Percentiles rank a stretch among this genome's conserved stretches.
Conservation (phyloP, 2,797 vertebrate species). For the Chelon labrosus region DNA sequence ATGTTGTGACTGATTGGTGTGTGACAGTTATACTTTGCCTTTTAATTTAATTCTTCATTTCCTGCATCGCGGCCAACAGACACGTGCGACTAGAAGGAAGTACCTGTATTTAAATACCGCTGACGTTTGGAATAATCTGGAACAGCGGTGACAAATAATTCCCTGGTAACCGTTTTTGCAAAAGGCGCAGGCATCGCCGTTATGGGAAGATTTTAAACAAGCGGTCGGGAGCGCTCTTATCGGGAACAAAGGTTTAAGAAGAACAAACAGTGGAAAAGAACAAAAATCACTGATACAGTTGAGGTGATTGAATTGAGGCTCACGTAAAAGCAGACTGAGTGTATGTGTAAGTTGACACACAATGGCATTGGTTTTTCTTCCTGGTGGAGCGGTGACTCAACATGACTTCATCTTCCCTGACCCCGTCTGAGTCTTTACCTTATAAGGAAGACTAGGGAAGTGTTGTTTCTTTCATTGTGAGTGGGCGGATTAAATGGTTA, state of each 20-base stretch:
- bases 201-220: not conserved
- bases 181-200: too few relatives aligned
- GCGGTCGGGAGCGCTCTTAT: not conserved
- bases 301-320: not conserved
- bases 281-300: too few relatives aligned
- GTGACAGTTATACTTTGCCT: too few relatives aligned
- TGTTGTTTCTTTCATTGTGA: not conserved
- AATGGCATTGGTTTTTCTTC: constrained; percentile 11
- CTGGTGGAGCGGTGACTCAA: constrained; percentile 55
- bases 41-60: too few relatives aligned
- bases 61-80: too few relatives aligned
- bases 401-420: constrained; percentile 53
- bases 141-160: too few relatives aligned
- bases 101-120: too few relatives aligned
- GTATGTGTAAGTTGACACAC: not conserved
- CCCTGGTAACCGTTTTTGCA: too few relatives aligned
- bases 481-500: not conserved
- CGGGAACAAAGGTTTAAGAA: not conserved
- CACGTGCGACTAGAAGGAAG: too few relatives aligned
- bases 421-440: constrained; percentile 1
- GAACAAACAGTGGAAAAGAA: not conserved
- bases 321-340: not conserved
- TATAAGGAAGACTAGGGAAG: constrained; percentile 8
- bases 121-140: too few relatives aligned
- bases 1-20: too few relatives aligned